Percentiles rank a stretch among this genome's conserved stretches.
These are phyloP conservation scores for Drosophila burlai DNA, from an alignment of 1,140 invertebrate species.

Conservation along the genomic window DNA sequence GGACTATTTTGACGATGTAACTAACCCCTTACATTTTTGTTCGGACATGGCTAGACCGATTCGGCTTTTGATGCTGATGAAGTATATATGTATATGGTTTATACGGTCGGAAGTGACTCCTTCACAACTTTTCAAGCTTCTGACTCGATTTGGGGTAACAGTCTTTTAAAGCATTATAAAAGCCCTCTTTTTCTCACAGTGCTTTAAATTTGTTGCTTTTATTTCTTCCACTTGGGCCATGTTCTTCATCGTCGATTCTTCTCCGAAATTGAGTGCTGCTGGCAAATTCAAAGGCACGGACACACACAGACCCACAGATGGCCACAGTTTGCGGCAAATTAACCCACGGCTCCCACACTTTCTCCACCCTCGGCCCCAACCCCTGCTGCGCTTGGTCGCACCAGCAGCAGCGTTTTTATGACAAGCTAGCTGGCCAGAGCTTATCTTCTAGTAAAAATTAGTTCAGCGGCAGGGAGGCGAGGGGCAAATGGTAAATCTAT, in stretches of 20 bases:
- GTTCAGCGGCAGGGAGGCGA: constrained; percentile 3
- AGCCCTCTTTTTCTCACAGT: neutral
- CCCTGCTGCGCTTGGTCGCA: neutral
- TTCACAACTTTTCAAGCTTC: too few relatives aligned
- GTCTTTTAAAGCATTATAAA: too few relatives aligned
- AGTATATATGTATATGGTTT: too few relatives aligned
- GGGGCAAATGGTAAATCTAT: constrained; percentile 52
- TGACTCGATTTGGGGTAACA: too few relatives aligned
- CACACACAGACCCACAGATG: constrained; percentile 13
- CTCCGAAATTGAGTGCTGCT: constrained; percentile 33
- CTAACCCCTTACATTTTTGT: too few relatives aligned
- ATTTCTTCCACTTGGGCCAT: constrained; percentile 17
- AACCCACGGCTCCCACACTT: constrained; percentile 7
- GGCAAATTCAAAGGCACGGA: constrained; percentile 22
- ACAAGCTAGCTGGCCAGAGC: constrained; percentile 16
- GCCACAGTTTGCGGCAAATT: constrained; percentile 29
- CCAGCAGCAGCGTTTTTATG: constrained; percentile 28
- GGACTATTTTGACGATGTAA: too few relatives aligned
- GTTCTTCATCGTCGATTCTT: constrained; percentile 27
- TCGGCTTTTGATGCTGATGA: too few relatives aligned
- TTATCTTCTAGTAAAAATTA: constrained; percentile 61
- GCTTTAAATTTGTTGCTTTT: constrained; percentile 4
- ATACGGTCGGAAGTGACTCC: too few relatives aligned
- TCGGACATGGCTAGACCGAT: too few relatives aligned
- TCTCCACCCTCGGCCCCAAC: neutral